A percentile compares a stretch with the other conserved stretches of the same genome.
Evolutionary conservation across 2,113 vertebrate genomes (phyloP).

Genomic region (Eretmodus cyanostictus): DNA sequence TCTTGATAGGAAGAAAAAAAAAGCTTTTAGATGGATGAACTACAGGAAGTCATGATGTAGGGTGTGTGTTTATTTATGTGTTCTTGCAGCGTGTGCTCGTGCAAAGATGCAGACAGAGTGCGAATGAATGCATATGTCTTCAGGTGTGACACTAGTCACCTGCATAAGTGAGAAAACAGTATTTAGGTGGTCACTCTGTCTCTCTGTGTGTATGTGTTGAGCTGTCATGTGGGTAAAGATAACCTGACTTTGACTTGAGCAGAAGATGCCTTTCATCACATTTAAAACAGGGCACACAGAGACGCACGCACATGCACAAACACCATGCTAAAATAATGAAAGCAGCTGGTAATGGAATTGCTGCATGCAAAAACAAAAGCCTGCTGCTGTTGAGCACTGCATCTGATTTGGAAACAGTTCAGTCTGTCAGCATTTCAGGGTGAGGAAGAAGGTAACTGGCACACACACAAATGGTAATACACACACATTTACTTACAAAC

Average conservation of each 20-base stretch:
- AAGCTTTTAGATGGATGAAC: slow-evolving; percentile 66
- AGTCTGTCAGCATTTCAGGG: slow-evolving; percentile 61
- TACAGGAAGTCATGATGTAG: slow-evolving; percentile 35
- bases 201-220: not conserved
- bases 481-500: not conserved
- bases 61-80: not conserved
- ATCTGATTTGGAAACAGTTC: slow-evolving; percentile 61
- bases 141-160: not conserved
- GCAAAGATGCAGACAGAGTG: not conserved
- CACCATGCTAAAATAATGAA: slow-evolving; percentile 69
- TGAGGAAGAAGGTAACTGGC: slow-evolving; percentile 40
- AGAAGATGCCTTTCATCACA: slow-evolving; percentile 65
- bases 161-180: not conserved
- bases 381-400: slow-evolving; percentile 41
- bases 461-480: slow-evolving; percentile 11
- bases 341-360: slow-evolving; percentile 70
- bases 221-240: slow-evolving; percentile 22
- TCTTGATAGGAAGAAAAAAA: not conserved
- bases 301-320: slow-evolving; percentile 10
- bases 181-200: not conserved
- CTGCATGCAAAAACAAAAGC: slow-evolving; percentile 68
- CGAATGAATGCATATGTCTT: not conserved
- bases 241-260: slow-evolving; percentile 65
- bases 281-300: slow-evolving; percentile 56
- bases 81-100: not conserved